phyloP scores from a whole-genome alignment of 2,888 invertebrate species.

The Habrosyne pyritoides region DNA sequence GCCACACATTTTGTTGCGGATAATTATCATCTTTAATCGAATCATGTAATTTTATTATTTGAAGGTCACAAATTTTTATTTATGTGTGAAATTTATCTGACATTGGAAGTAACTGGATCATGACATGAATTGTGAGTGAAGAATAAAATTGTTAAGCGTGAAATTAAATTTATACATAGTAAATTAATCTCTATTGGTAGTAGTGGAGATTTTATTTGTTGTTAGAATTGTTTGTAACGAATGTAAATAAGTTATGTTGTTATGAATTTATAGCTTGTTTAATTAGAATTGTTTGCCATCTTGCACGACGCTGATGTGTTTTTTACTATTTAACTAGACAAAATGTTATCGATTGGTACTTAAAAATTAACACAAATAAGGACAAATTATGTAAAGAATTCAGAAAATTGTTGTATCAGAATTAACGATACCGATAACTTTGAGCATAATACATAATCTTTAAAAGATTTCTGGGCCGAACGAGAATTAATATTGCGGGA shows the following conservation, averaged over 20 bases:
- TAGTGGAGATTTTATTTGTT: constrained; percentile 62
- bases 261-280: constrained; percentile 12
- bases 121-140: constrained; percentile 60
- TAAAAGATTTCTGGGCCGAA: constrained; percentile 18
- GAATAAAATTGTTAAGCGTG: constrained; percentile 16
- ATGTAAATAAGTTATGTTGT: constrained; percentile 46
- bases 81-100: constrained; percentile 20
- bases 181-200: constrained; percentile 48
- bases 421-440: constrained; percentile 45
- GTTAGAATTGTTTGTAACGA: constrained; percentile 53
- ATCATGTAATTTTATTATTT: constrained; percentile 54
- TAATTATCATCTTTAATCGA: constrained; percentile 14
- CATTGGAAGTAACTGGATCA: constrained; percentile 50
- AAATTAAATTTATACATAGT: constrained; percentile 28
- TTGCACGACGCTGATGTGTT: neutral
- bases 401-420: constrained; percentile 44
- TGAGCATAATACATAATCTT: constrained; percentile 21
- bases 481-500: constrained; percentile 45
- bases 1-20: constrained; percentile 18
- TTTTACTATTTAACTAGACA: neutral
- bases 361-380: constrained; percentile 15
- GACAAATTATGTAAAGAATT: neutral
- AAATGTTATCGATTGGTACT: neutral
- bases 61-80: constrained; percentile 55
- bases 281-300: neutral